A percentile compares a stretch with the other conserved stretches of the same genome.
Evolutionary conservation across 2,113 vertebrate genomes (phyloP).

Genomic region (Cyanistes caeruleus): DNA sequence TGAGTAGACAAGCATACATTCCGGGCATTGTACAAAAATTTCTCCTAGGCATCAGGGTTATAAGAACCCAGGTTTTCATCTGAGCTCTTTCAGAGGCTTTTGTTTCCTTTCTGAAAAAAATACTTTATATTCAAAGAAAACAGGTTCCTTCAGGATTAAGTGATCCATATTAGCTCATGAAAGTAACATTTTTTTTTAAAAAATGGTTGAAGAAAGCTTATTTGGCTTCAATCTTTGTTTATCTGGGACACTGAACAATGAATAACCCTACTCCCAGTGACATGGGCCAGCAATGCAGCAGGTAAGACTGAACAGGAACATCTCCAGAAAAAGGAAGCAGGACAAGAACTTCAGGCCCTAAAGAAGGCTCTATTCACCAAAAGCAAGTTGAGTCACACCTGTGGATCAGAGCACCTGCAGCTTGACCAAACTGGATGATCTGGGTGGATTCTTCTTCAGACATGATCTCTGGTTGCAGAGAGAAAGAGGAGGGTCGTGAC

Average conservation of each 20-base stretch:
- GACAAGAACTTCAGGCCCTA: not conserved
- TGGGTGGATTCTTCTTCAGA: constrained; percentile 90
- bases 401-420: constrained; percentile 90
- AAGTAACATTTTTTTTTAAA: not conserved
- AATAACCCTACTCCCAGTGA: not conserved
- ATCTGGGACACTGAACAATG: not conserved
- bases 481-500: constrained; percentile 79
- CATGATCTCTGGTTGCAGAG: constrained; percentile 86
- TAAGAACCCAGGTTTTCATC: not conserved
- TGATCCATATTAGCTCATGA: not conserved
- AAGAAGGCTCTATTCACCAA: not conserved
- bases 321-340: not conserved
- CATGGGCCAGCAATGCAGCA: not conserved
- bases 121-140: not conserved
- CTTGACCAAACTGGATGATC: constrained; percentile 89
- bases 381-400: constrained; percentile 74
- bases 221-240: not conserved
- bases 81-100: not conserved
- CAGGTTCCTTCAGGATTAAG: not conserved
- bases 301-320: not conserved
- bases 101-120: not conserved
- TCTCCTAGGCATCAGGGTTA: not conserved
- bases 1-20: not conserved
- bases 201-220: not conserved
- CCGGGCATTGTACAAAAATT: not conserved